Base-by-base conservation (phyloP, 2,888 invertebrate species). In the Nomada fucata region DNA sequence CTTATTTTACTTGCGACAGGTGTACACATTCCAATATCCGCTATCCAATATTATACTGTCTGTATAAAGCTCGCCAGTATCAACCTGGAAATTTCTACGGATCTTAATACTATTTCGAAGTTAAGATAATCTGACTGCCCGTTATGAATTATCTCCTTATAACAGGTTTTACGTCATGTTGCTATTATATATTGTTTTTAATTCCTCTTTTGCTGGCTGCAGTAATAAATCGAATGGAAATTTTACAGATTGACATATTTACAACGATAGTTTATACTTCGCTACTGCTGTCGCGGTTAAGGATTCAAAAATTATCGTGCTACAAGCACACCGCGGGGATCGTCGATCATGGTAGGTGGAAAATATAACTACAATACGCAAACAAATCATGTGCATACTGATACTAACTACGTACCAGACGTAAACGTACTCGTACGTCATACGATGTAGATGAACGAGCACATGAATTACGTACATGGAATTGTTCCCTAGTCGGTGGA, bases 401-500 rank as follows among this genome's bases (percentile, higher is more conserved):
- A 10, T 29, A 13, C 67, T 68, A 61, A 78, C 72, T 78, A 78
- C 13, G 63, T 20, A 72, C 68, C 72, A 63, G 63, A 76, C 69
- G 59, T 69, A 69, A 70, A 72, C 79, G 67, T 68, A 55, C 72
- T 68, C 79, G 55, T 78, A 57, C 63, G 68, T 77, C 68, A 68
- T 72, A 44, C 67, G 55, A 78, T 80, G 79, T 78, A 77, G 78
- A 80, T 78, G 77, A 67, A 72, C 72, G 78, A 80, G 44, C 61
- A 72, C 61, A 63, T 80, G 78, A 77, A 80, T 80, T 78, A 68
- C 65, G 44, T 50, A 77, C 61, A 20, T 67, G 50, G 44, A 71
- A 67, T 67, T 61, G 55, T 63, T n/a, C 50, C 15, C 60, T 20
- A 20, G 61, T 53, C 42, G 29, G n/a, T 10, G 18, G 52, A 10